Evolutionary conservation across 2,113 vertebrate species (phyloP).

Genomic region (Triplophysa dalaica): DNA sequence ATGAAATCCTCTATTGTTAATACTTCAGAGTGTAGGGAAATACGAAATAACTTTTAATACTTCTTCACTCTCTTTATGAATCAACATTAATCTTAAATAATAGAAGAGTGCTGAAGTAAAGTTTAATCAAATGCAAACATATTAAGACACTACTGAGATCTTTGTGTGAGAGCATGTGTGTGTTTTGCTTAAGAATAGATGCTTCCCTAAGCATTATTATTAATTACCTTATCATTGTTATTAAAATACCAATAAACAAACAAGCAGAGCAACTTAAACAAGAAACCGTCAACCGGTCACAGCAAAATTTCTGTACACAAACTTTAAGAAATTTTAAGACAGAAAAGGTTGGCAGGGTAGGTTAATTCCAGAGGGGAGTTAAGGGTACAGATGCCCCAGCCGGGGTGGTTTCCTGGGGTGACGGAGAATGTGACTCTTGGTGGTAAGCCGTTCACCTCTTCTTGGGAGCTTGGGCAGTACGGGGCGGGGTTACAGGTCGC

Average conservation of each 20-base stretch:
- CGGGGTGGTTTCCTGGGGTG: conserved; percentile 3
- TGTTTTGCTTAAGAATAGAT: conserved; percentile 11
- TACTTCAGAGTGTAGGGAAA: conserved; percentile 6
- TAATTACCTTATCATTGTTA: conserved; percentile 48
- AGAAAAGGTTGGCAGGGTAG: conserved; percentile 59
- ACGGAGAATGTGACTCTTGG: not conserved
- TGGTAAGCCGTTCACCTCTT: conserved; percentile 82
- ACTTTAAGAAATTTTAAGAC: conserved; percentile 73
- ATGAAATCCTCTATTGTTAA: conserved; percentile 1
- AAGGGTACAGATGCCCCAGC: conserved; percentile 21
- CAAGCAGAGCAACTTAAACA: conserved; percentile 64
- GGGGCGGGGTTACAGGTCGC: conserved; percentile 87
- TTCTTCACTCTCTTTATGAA: conserved; percentile 17
- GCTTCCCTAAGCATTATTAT: conserved; percentile 30
- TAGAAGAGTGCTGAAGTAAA: conserved; percentile 27
- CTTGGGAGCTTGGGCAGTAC: conserved; percentile 88
- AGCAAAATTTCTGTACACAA: conserved; percentile 76
- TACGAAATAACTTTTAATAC: conserved; percentile 23
- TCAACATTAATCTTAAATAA: conserved; percentile 28
- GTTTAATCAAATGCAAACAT: conserved; percentile 30
- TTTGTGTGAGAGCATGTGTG: conserved; percentile 6
- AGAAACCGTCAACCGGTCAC: conserved; percentile 69
- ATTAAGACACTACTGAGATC: conserved; percentile 1
- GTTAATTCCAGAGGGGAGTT: conserved; percentile 10
- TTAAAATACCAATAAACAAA: conserved; percentile 67